Base-by-base conservation (phyloP, 1,140 invertebrate species). In the Orius insidiosus region DNA sequence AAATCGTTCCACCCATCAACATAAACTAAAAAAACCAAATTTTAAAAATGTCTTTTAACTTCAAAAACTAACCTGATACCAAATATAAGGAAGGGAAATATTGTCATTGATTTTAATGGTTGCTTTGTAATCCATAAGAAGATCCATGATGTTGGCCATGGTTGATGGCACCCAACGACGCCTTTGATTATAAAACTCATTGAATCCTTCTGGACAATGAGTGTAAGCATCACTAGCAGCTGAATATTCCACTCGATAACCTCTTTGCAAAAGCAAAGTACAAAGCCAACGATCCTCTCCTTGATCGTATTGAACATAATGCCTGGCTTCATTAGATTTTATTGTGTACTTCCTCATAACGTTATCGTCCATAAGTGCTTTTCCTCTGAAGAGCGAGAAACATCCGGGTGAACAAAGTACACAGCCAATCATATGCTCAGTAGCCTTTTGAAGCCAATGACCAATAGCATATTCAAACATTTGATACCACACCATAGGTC, bases 381-480 rank as follows among this genome's bases (percentile, higher is more conserved):
- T 89, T 38, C 86, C 94, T 61, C 94, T 75, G 66, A 98, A 98
- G 1, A 98, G 72, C 0, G 90, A 96, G 66, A 98, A 98, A 67
- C 95, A 98, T 50, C 95, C 95, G 30, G 95, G 95, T 68, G 87
- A 92, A 79, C 92, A 96, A 54, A 96, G 80, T 56, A 96, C 92
- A 64, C 90, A 96, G 7, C 84, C 90, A 58, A 96, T 94, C 78
- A 98, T 95, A 59, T 98, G 94, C 65, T 98, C 94, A 0, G 94
- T 96, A 13, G 94, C 90, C 62, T 98, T 98, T 70, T 98, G 94
- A 52, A 98, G 81, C 94, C 94, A 98, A 82, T 98, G 94, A 56
- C 93, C 93, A 64, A 98, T 94, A 39, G 94, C 93, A 58, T 98
- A 98, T 65, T 98, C 94, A 66, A 98, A 98, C 67, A 88, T 79